These are phyloP conservation scores for Parnassius glacialis DNA, from an alignment of 2,888 invertebrate genomes.

Conservation along the genomic window DNA sequence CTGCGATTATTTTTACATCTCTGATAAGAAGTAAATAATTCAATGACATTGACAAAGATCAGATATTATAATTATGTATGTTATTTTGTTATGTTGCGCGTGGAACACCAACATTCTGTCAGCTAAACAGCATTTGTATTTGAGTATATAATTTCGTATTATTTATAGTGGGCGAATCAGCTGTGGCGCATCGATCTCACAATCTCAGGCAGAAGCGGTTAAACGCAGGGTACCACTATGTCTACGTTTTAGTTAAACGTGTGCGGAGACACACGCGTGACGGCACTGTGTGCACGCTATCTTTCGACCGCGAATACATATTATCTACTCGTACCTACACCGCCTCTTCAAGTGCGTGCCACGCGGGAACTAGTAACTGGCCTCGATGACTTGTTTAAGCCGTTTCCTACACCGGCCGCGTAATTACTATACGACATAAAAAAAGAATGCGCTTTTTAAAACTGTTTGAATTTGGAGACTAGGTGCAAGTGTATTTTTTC, in stretches of 20 bases:
- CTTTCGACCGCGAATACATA: slow-evolving; percentile 12
- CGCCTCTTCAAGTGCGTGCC: slow-evolving; percentile 38
- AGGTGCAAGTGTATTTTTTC: not conserved
- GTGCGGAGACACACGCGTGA: slow-evolving; percentile 33
- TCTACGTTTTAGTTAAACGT: slow-evolving; percentile 23
- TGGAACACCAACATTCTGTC: slow-evolving; percentile 35
- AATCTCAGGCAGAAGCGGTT: slow-evolving; percentile 33
- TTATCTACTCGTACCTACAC: slow-evolving; percentile 40
- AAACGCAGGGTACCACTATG: slow-evolving; percentile 14
- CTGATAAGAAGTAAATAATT: no score
- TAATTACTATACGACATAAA: slow-evolving; percentile 38
- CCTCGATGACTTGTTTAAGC: slow-evolving; percentile 54
- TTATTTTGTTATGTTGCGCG: not conserved
- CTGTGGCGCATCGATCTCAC: slow-evolving; percentile 39
- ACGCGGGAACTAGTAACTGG: slow-evolving; percentile 57
- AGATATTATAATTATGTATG: not conserved
- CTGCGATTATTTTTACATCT: no score
- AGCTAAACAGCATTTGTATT: slow-evolving; percentile 51
- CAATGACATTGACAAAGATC: no score
- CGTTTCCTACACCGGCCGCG: slow-evolving; percentile 40
- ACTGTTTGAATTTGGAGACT: slow-evolving; percentile 3
- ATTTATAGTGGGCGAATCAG: slow-evolving; percentile 76
- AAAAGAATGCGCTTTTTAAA: slow-evolving; percentile 3
- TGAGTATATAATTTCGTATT: slow-evolving; percentile 61
- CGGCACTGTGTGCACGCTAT: slow-evolving; percentile 37